Conservation (phyloP, 2,888 invertebrate species). For the Masnerella sp. region DNA sequence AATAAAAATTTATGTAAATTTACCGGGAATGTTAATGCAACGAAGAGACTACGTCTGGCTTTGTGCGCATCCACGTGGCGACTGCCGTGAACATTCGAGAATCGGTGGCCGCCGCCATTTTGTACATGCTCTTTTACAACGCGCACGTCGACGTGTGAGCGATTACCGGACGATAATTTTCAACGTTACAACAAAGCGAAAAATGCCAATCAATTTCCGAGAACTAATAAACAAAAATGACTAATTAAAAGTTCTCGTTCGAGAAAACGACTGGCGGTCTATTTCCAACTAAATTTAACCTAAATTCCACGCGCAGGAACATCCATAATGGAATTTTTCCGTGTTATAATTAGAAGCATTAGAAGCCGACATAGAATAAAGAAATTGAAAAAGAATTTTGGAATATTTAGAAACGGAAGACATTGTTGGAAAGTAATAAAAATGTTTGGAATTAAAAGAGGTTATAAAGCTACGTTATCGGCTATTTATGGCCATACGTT, state of each 20-base stretch:
- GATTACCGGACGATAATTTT: background rate
- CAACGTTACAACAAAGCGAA: too few species aligned
- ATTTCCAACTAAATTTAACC: slow-evolving; percentile 37
- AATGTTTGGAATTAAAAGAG: too few species aligned
- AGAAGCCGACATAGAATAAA: background rate
- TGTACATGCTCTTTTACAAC: slow-evolving; percentile 68
- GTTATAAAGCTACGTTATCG: background rate
- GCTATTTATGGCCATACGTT: too few species aligned
- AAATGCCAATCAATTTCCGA: too few species aligned
- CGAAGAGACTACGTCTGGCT: slow-evolving; percentile 44
- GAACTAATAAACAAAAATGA: too few species aligned
- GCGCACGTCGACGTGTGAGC: slow-evolving; percentile 62
- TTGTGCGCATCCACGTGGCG: slow-evolving; percentile 72
- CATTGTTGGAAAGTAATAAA: too few species aligned
- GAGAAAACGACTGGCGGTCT: background rate
- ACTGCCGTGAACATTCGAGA: slow-evolving; percentile 69
- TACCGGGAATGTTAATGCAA: too few species aligned
- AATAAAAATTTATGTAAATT: too few species aligned
- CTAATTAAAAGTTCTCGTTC: too few species aligned
- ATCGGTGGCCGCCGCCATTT: slow-evolving; percentile 72
- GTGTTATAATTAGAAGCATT: slow-evolving; percentile 42
- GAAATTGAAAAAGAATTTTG: too few species aligned
- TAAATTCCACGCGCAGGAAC: slow-evolving; percentile 22
- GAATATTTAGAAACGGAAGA: too few species aligned
- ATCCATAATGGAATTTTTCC: slow-evolving; percentile 40